Conservation (phyloP, 2,888 invertebrate species). For the Lasioglossum vierecki region DNA sequence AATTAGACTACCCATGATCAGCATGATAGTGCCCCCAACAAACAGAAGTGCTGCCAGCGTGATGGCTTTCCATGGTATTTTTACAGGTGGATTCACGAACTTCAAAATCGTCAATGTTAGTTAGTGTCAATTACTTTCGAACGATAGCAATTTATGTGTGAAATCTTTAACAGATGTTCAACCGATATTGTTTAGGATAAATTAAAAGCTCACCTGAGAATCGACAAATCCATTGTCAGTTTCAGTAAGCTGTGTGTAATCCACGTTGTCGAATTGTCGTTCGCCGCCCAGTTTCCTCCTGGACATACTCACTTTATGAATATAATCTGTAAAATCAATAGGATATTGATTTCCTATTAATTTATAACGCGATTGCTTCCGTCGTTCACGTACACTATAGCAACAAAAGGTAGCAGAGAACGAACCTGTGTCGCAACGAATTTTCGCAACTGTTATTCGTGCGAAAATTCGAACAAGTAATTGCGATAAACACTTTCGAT, state of each 20-base stretch:
- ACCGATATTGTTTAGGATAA: neutral
- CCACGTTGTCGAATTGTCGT: conserved; percentile 86
- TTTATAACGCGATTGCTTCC: neutral
- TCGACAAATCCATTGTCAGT: conserved; percentile 89
- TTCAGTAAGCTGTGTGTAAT: conserved; percentile 86
- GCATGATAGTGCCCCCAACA: conserved; percentile 90
- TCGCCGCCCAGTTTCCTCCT: conserved; percentile 85
- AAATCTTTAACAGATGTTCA: neutral
- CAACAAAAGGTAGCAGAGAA: neutral
- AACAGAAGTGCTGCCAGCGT: conserved; percentile 90
- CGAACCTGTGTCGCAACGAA: neutral
- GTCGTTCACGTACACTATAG: neutral
- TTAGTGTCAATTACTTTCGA: neutral
- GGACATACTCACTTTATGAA: conserved; percentile 86
- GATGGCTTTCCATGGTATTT: conserved; percentile 94
- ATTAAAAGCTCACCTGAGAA: conserved; percentile 84
- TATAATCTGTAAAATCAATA: conserved; percentile 78
- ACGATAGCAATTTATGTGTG: neutral
- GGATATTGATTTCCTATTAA: neutral
- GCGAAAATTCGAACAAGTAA: conserved; percentile 5
- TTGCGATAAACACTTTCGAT: neutral
- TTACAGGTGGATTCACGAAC: conserved; percentile 88
- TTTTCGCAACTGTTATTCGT: neutral
- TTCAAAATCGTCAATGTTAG: conserved; percentile 7
- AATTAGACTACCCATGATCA: conserved; percentile 91